These are phyloP conservation scores for Setophaga petechia DNA, from an alignment of 2,113 vertebrate species.

Conservation along the genomic window DNA sequence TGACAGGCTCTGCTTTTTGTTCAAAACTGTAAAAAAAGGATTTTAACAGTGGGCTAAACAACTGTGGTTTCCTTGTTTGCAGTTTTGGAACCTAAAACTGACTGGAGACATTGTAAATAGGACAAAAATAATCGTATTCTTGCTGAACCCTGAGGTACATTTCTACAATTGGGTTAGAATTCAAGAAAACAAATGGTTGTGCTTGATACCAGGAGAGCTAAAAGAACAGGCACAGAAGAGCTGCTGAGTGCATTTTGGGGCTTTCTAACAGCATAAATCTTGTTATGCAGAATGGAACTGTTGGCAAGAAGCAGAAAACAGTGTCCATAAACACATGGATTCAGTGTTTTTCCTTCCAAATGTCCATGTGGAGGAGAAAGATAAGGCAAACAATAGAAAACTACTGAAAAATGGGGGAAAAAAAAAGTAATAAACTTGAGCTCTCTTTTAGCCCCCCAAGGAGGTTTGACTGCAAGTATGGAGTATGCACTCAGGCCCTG, in stretches of 20 bases:
- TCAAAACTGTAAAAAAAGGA: background rate
- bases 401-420: fast-evolving
- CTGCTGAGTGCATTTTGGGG: background rate
- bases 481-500: background rate
- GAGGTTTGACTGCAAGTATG: background rate
- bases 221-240: background rate
- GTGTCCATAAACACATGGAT: background rate
- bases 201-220: background rate
- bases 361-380: background rate
- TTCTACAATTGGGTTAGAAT: background rate
- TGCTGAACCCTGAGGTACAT: background rate
- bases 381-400: background rate
- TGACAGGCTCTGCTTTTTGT: background rate
- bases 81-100: background rate
- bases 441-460: background rate
- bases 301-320: background rate
- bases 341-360: background rate
- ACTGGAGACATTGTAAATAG: background rate
- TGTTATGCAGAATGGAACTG: background rate
- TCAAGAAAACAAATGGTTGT: background rate
- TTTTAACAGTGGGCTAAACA: background rate
- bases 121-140: background rate
- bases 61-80: background rate
- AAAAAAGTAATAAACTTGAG: background rate
- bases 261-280: background rate